phyloP scores from a whole-genome alignment of 2,888 invertebrate genomes.

The Embidobia sp. region DNA sequence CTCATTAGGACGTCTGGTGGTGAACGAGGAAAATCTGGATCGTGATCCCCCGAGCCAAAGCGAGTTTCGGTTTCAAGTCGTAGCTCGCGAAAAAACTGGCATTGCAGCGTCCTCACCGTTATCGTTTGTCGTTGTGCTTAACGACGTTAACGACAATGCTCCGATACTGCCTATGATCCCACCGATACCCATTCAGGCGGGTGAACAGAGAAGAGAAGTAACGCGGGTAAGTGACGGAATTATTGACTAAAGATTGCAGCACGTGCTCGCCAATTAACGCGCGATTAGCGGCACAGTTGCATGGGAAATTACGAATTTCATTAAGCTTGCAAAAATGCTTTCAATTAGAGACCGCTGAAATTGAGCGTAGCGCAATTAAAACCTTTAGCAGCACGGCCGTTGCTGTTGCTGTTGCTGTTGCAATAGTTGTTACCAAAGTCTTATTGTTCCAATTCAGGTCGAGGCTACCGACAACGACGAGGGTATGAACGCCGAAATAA shows the following conservation, averaged over 20 bases:
- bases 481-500: slow-evolving; percentile 91
- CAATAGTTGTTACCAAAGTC: neutral
- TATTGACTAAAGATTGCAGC: no score
- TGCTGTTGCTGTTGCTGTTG: no score
- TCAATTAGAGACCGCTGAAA: no score
- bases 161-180: slow-evolving; percentile 90
- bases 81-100: slow-evolving; percentile 90
- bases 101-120: slow-evolving; percentile 92
- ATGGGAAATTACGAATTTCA: no score
- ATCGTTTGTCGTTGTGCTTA: slow-evolving; percentile 88
- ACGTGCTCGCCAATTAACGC: no score
- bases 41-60: slow-evolving; percentile 93
- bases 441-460: slow-evolving; percentile 81
- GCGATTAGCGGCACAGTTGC: no score
- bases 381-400: no score
- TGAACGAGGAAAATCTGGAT: slow-evolving; percentile 92
- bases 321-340: no score
- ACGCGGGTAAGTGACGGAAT: slow-evolving; percentile 85
- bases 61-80: slow-evolving; percentile 93
- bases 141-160: slow-evolving; percentile 94
- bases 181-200: slow-evolving; percentile 91
- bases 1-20: slow-evolving; percentile 87
- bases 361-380: no score
- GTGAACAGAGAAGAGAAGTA: slow-evolving; percentile 86
- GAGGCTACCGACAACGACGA: slow-evolving; percentile 93